Evolutionary conservation across 2,113 vertebrate species (phyloP).

Genomic region (Mustela nigripes): DNA sequence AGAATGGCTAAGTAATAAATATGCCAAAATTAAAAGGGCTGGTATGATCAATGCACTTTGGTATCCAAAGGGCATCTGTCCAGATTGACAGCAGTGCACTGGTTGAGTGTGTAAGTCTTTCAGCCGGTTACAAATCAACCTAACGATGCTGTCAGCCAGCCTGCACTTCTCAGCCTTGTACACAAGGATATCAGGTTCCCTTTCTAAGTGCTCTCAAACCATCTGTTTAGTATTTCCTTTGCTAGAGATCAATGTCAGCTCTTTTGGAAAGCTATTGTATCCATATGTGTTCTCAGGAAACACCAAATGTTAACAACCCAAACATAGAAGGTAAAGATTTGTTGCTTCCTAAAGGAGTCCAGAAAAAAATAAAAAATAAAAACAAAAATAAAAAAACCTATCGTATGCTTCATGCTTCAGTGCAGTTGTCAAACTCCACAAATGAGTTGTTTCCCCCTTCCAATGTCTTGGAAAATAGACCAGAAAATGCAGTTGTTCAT

Average conservation of each 20-base stretch:
- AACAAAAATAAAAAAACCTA: neutral
- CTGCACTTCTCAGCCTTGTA: conserved; percentile 59
- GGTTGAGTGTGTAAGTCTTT: conserved; percentile 37
- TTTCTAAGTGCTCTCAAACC: conserved; percentile 79
- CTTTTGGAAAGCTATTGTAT: conserved; percentile 66
- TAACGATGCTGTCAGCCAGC: conserved; percentile 67
- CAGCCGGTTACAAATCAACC: conserved; percentile 72
- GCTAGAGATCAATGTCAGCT: conserved; percentile 71
- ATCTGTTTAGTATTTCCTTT: conserved; percentile 81
- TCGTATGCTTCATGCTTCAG: neutral
- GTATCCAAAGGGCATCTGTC: conserved; percentile 43
- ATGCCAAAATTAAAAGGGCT: conserved; percentile 48
- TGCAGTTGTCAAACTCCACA: conserved; percentile 40
- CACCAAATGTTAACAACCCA: conserved; percentile 71
- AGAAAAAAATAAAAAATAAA: neutral
- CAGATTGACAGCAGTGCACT: conserved; percentile 5
- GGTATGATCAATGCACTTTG: conserved; percentile 56
- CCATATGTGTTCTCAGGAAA: conserved; percentile 72
- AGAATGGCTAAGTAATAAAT: conserved; percentile 68
- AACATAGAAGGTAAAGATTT: conserved; percentile 72
- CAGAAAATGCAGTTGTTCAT: conserved; percentile 40
- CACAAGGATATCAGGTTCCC: conserved; percentile 76
- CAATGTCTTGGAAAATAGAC: conserved; percentile 14
- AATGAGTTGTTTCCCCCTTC: neutral
- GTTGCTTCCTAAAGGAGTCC: conserved; percentile 49